Conservation (phyloP, 2,113 vertebrate genomes). For the Microcebus murinus region DNA sequence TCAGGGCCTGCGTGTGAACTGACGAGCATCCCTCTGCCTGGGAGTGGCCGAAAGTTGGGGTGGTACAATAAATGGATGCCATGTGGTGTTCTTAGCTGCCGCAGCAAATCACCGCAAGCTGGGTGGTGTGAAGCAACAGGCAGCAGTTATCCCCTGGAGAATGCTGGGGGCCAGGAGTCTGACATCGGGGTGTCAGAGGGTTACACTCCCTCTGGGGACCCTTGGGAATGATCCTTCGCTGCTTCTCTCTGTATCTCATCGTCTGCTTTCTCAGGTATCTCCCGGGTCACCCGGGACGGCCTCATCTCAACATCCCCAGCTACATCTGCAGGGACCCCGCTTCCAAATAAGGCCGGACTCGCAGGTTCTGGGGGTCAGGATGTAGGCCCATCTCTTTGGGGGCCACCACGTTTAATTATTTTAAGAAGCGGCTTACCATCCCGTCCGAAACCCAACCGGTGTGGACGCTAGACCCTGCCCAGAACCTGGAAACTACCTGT, state of each 20-base stretch:
- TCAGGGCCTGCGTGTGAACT: not conserved
- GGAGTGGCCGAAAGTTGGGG: not conserved
- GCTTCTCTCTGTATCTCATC: not conserved
- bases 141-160: not conserved
- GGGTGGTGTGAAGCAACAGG: too few species aligned
- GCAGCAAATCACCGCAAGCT: too few species aligned
- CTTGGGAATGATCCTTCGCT: not conserved
- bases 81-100: not conserved
- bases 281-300: too few species aligned
- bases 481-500: not conserved
- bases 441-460: not conserved
- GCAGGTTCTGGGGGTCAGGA: not conserved
- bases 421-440: not conserved
- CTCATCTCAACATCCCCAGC: not conserved
- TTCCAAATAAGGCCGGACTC: not conserved
- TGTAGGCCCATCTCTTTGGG: not conserved
- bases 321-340: not conserved
- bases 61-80: too few species aligned
- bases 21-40: not conserved
- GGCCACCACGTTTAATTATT: not conserved
- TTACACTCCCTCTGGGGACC: not conserved
- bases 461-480: too few species aligned
- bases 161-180: not conserved
- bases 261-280: not conserved
- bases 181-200: not conserved